Evolutionary conservation across 2,797 vertebrate species (phyloP).

Genomic region (Silurus aristotelis): DNA sequence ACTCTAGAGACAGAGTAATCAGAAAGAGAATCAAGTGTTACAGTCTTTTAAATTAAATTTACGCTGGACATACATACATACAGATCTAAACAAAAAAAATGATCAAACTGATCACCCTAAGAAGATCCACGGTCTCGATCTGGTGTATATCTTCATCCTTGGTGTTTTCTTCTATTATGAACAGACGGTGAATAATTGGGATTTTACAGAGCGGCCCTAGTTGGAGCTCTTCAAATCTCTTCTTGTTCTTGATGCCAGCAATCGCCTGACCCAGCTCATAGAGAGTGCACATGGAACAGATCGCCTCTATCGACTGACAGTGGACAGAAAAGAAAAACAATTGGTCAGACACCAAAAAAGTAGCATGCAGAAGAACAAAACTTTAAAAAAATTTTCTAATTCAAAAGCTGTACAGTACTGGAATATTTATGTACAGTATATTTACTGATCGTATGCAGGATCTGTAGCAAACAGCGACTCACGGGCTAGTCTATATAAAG

Average conservation of each 20-base stretch:
- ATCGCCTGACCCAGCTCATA: conserved; percentile 76
- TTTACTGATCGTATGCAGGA: neutral
- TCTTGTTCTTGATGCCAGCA: conserved; percentile 77
- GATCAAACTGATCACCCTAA: conserved; percentile 65
- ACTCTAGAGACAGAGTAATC: conserved; percentile 62
- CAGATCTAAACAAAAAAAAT: neutral
- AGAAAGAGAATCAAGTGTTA: neutral
- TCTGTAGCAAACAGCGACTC: neutral
- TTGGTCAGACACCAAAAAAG: neutral
- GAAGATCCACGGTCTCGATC: conserved; percentile 75
- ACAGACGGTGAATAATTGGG: conserved; percentile 74
- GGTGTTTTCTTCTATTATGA: conserved; percentile 72
- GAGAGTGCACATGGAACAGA: conserved; percentile 71
- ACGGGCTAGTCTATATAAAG: neutral
- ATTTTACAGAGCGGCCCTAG: conserved; percentile 80
- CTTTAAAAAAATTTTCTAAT: neutral
- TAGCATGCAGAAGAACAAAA: neutral
- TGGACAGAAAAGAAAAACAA: conserved; percentile 7
- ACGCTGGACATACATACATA: neutral
- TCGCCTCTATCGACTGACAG: conserved; percentile 66
- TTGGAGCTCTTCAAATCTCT: conserved; percentile 75
- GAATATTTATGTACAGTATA: neutral
- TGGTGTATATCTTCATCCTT: conserved; percentile 78
- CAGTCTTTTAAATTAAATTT: neutral
- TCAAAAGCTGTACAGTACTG: too few species aligned